Evolutionary conservation across 1,140 invertebrate species (phyloP).

Genomic region (Papilio polytes): DNA sequence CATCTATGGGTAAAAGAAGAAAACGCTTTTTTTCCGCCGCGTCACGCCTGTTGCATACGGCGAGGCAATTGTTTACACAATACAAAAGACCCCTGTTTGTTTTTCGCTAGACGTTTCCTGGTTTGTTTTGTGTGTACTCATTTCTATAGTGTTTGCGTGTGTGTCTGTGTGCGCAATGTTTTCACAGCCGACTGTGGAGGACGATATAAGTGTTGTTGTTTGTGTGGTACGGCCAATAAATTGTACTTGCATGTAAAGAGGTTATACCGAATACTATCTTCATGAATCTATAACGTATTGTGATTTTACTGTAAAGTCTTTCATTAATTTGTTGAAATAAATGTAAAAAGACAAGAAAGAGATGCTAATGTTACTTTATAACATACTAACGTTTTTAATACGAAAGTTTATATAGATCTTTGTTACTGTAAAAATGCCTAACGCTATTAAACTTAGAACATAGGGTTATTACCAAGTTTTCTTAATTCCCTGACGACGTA

Average conservation of each 20-base stretch:
- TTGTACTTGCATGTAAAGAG: conserved; percentile 53
- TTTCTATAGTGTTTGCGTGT: conserved; percentile 55
- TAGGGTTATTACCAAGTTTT: no score
- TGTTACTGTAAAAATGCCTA: no score
- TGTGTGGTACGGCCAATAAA: conserved; percentile 72
- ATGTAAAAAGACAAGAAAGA: no score
- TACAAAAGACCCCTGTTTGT: conserved; percentile 83
- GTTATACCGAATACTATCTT: conserved; percentile 38
- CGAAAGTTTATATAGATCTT: no score
- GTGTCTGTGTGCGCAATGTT: conserved; percentile 63
- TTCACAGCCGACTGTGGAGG: conserved; percentile 75
- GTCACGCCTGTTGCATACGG: conserved; percentile 82
- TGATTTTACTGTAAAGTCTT: no score
- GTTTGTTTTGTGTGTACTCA: conserved; percentile 79
- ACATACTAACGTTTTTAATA: no score
- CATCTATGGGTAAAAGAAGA: conserved; percentile 69
- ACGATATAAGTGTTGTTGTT: conserved; percentile 78
- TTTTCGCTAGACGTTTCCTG: conserved; percentile 83
- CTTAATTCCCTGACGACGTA: no score
- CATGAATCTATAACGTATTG: no score
- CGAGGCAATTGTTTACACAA: conserved; percentile 81
- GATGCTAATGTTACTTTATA: background rate
- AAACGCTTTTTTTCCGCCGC: conserved; percentile 62
- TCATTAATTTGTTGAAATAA: no score
- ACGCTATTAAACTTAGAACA: no score